These are phyloP conservation scores for Megaustenia siamemsis DNA, from an alignment of 2,888 invertebrate genomes.

Conservation along the genomic window DNA sequence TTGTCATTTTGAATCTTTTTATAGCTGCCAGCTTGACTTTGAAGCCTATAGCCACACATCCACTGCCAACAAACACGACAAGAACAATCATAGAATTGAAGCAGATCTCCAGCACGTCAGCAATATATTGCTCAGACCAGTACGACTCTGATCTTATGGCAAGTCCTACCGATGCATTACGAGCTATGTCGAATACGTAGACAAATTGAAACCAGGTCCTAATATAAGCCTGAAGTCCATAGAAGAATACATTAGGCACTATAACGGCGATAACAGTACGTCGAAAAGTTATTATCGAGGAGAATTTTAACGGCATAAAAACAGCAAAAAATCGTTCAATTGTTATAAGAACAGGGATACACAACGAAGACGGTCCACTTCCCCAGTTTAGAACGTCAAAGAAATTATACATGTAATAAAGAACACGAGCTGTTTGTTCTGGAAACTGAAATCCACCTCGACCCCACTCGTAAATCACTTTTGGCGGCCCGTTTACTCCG, in stretches of 20 bases:
- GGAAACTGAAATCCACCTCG: conserved; percentile 33
- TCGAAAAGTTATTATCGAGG: conserved; percentile 14
- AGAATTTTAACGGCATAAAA: conserved; percentile 40
- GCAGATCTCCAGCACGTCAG: background rate
- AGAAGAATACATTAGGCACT: background rate
- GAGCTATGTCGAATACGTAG: conserved; percentile 14
- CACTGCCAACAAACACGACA: conserved; percentile 18
- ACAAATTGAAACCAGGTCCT: conserved; percentile 45
- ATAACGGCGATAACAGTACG: conserved; percentile 32
- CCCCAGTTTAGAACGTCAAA: conserved; percentile 43
- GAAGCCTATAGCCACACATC: conserved; percentile 36
- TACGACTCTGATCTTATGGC: background rate
- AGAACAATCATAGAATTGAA: conserved; percentile 12
- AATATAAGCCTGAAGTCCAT: conserved; percentile 21
- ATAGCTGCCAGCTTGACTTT: conserved; percentile 31
- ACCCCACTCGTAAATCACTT: conserved; percentile 38
- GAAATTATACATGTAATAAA: conserved; percentile 41
- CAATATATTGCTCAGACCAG: background rate
- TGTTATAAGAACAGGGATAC: conserved; percentile 38
- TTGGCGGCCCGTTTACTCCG: conserved; percentile 27
- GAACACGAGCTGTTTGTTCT: background rate
- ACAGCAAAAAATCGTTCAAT: conserved; percentile 44
- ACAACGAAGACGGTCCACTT: conserved; percentile 24
- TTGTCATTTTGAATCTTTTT: conserved; percentile 31
- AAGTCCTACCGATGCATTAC: conserved; percentile 21